A percentile compares a stretch with the other conserved stretches of the same genome.
Conservation (phyloP, 1,140 invertebrate species). For the Rhizoglyphus robini region DNA sequence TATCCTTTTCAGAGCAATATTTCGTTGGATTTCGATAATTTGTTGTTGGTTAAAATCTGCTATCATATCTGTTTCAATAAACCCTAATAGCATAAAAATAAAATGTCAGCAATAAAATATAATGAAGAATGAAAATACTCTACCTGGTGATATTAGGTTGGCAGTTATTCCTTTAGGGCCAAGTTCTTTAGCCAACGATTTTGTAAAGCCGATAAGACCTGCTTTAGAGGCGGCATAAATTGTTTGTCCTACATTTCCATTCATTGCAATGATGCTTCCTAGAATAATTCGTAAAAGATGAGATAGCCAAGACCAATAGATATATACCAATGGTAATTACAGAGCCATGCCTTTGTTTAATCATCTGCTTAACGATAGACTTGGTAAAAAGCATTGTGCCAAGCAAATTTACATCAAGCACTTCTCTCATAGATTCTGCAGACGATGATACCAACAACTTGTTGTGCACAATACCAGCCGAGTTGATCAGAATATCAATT, state of each 20-base stretch:
- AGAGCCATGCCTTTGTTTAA: slow-evolving; percentile 19
- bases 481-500: slow-evolving; percentile 16
- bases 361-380: slow-evolving; percentile 15
- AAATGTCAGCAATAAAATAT: not conserved
- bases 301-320: not conserved
- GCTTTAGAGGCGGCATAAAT: slow-evolving; percentile 40
- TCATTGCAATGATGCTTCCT: slow-evolving; percentile 26
- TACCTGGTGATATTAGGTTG: slow-evolving; percentile 27
- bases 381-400: slow-evolving; percentile 7
- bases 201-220: slow-evolving; percentile 39
- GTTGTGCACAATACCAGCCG: not conserved
- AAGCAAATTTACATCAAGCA: not conserved
- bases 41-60: not conserved
- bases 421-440: not conserved
- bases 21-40: not conserved
- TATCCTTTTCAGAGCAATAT: slow-evolving; percentile 13
- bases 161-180: slow-evolving; percentile 30
- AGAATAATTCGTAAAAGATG: slow-evolving; percentile 5
- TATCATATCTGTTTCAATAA: slow-evolving; percentile 19
- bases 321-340: slow-evolving; percentile 19
- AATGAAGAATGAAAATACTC: not conserved
- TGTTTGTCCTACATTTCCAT: slow-evolving; percentile 38
- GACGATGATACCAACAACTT: slow-evolving; percentile 6
- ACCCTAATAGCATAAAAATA: slow-evolving; percentile 31
- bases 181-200: slow-evolving; percentile 38